A percentile compares a stretch with the other conserved stretches of the same genome.
Conservation (phyloP, 2,797 vertebrate genomes). For the Salmo trutta region DNA sequence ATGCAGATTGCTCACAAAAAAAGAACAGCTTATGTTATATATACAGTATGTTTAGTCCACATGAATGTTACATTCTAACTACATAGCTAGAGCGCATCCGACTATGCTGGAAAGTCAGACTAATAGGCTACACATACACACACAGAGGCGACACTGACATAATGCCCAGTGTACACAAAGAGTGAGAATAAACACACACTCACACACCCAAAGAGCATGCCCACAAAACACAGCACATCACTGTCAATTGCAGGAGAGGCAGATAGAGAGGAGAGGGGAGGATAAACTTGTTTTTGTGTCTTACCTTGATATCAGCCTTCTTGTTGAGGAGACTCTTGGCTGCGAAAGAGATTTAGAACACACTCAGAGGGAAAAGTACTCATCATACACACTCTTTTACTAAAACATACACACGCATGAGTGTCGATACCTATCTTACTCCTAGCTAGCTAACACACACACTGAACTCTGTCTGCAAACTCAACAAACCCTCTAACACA, state of each 20-base stretch:
- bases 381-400: slow-evolving; percentile 56
- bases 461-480: background rate
- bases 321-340: slow-evolving; percentile 85
- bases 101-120: background rate
- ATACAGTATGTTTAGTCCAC: background rate
- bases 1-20: too few species aligned
- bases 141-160: background rate
- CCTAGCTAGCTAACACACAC: background rate
- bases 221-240: background rate
- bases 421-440: background rate
- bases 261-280: background rate
- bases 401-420: slow-evolving; percentile 11
- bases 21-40: background rate
- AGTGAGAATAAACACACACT: background rate
- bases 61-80: background rate
- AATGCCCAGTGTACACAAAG: background rate
- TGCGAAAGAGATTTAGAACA: slow-evolving; percentile 78
- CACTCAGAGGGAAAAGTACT: slow-evolving; percentile 70
- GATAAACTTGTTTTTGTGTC: slow-evolving; percentile 19
- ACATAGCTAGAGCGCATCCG: background rate
- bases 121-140: background rate
- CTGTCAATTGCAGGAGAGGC: background rate
- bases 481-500: background rate
- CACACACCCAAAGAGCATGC: background rate
- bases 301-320: slow-evolving; percentile 82